A percentile compares a stretch with the other conserved stretches of the same genome.
Conservation (phyloP, 2,113 vertebrate species). For the Pluvianellus socialis region DNA sequence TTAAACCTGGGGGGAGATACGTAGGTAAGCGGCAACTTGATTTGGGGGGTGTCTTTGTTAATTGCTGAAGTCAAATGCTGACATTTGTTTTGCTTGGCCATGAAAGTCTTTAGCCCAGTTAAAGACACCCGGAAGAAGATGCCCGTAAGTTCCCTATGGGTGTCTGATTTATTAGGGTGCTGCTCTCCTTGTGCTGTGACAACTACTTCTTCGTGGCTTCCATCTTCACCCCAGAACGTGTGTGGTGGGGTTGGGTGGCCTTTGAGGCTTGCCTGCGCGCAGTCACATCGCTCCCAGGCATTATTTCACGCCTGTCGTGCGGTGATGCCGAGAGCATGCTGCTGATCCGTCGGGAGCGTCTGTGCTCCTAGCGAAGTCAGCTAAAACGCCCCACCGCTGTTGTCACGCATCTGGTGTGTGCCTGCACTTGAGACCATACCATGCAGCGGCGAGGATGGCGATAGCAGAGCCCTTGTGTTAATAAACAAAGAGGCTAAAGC, state of each 20-base stretch:
- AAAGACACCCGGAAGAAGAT: no score
- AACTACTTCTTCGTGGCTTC: neutral
- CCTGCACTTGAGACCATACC: neutral
- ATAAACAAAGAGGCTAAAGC: neutral
- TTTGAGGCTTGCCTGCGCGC: neutral
- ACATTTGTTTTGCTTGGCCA: neutral
- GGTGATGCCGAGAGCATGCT: neutral
- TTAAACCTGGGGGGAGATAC: constrained; percentile 92
- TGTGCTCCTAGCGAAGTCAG: neutral
- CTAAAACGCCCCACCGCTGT: fast-evolving
- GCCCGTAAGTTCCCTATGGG: fast-evolving
- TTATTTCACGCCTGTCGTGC: fast-evolving
- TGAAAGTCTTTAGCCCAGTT: neutral
- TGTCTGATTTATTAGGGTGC: neutral
- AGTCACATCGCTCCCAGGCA: fast-evolving
- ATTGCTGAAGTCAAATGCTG: neutral
- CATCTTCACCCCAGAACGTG: fast-evolving
- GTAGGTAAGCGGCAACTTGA: constrained; percentile 78
- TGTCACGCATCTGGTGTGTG: neutral
- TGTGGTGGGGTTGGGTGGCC: neutral
- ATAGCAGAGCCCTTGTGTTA: neutral
- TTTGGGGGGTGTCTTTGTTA: no score
- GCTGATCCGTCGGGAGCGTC: neutral
- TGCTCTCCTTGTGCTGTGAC: neutral
- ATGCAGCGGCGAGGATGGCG: neutral